A percentile compares a stretch with the other conserved stretches of the same genome.
Evolutionary conservation across 53 echinoderm and acorn worm genomes (phyloP).

Genomic region (Antedon mediterranea): DNA sequence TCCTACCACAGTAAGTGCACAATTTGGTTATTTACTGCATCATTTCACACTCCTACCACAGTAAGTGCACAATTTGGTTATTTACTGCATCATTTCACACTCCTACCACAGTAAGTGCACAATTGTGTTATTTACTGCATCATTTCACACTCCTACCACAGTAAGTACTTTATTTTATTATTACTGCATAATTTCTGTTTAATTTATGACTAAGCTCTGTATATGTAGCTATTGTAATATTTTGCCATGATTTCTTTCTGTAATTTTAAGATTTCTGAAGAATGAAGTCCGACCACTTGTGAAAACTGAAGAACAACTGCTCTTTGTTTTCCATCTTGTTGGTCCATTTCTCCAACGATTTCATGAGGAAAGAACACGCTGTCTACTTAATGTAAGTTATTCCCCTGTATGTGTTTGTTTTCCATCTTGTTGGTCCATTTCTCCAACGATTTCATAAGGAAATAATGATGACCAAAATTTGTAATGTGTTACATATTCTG

Average conservation of each 20-base stretch:
- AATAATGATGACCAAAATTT: no score
- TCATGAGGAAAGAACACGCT: conserved; percentile 75
- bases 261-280: conserved; percentile 65
- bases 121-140: no score
- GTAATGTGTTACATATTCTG: no score
- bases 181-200: no score
- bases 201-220: no score
- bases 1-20: conserved; percentile 76
- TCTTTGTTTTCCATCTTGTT: conserved; percentile 74
- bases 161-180: conserved; percentile 26
- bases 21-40: no score
- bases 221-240: no score
- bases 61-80: no score
- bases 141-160: conserved; percentile 71
- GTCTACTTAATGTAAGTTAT: conserved; percentile 58
- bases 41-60: conserved; percentile 71
- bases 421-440: conserved; percentile 80
- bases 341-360: conserved; percentile 91
- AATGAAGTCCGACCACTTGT: conserved; percentile 76
- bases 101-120: conserved; percentile 76
- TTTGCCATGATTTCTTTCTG: neutral
- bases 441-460: conserved; percentile 83
- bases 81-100: no score
- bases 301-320: conserved; percentile 76
- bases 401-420: conserved; percentile 47